Evolutionary conservation across 2,113 vertebrate species (phyloP).

Genomic region (Arenaria interpres): DNA sequence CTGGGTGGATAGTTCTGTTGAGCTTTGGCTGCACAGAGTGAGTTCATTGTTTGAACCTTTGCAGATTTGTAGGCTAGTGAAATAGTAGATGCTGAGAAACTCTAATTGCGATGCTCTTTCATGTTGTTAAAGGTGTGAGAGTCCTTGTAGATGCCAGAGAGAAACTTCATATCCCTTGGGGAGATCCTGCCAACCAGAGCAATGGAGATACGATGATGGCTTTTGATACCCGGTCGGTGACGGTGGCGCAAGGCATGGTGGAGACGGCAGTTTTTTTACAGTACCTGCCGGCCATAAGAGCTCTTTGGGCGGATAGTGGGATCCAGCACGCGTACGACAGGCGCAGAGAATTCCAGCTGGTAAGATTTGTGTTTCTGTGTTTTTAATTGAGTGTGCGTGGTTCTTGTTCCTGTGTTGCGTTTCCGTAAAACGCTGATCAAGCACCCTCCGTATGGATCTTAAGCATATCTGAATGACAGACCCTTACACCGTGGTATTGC

Average conservation of each 20-base stretch:
- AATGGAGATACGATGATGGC: conserved; percentile 89
- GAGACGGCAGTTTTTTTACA: conserved; percentile 84
- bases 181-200: conserved; percentile 84
- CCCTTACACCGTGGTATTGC: background rate
- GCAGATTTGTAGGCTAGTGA: background rate
- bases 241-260: conserved; percentile 86
- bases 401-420: background rate
- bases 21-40: background rate
- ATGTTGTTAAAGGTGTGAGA: conserved; percentile 81
- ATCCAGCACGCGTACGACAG: conserved; percentile 95
- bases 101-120: background rate
- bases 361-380: conserved; percentile 66
- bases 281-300: conserved; percentile 84
- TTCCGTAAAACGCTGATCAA: rapidly evolving
- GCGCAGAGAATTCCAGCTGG: conserved; percentile 96
- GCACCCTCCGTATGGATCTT: rapidly evolving
- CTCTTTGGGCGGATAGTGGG: conserved; percentile 89
- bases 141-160: conserved; percentile 96
- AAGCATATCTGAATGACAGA: rapidly evolving
- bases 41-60: background rate
- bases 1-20: background rate
- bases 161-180: conserved; percentile 98
- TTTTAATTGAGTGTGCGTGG: rapidly evolving
- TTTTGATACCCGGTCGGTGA: conserved; percentile 87
- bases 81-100: conserved; percentile 36